Evolutionary conservation across 2,888 invertebrate genomes (phyloP).

Genomic region (Epicampocera succincta): DNA sequence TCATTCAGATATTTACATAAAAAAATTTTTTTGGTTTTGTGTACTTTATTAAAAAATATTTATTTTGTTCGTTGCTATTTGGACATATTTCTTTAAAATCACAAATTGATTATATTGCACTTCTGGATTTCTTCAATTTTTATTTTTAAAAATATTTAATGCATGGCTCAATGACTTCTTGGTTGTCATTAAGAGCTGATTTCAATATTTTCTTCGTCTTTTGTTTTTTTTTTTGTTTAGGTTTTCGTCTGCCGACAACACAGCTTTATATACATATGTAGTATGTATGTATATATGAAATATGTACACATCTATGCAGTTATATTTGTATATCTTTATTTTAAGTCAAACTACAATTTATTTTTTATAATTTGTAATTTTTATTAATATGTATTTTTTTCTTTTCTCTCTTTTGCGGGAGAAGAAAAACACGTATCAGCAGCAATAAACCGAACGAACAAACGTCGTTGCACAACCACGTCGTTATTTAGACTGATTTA

Average conservation of each 20-base stretch:
- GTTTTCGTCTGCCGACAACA: slow-evolving; percentile 41
- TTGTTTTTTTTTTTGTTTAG: too few relatives aligned
- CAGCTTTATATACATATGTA: slow-evolving; percentile 27
- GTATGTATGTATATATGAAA: too few relatives aligned
- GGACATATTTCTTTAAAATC: slow-evolving; percentile 12
- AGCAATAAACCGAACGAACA: slow-evolving; percentile 41
- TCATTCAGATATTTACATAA: slow-evolving; percentile 16
- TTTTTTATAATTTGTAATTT: slow-evolving; percentile 37
- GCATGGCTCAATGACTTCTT: slow-evolving; percentile 47
- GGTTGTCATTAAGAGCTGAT: slow-evolving; percentile 32
- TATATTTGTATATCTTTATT: too few relatives aligned
- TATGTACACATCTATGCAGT: too few relatives aligned
- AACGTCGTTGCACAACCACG: slow-evolving; percentile 80
- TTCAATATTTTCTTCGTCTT: slow-evolving; percentile 24
- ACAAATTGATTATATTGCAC: slow-evolving; percentile 39
- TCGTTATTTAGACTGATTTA: slow-evolving; percentile 76
- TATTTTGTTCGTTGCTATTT: slow-evolving; percentile 6
- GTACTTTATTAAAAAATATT: slow-evolving; percentile 37
- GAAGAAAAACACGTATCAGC: slow-evolving; percentile 49
- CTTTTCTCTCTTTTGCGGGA: slow-evolving; percentile 44
- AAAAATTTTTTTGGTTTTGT: slow-evolving; percentile 13
- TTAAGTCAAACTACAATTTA: slow-evolving; percentile 45
- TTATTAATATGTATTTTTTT: slow-evolving; percentile 15
- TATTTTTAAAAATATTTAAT: slow-evolving; percentile 43
- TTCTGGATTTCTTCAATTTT: background rate